Evolutionary conservation across 2,797 vertebrate species (phyloP).

Genomic region (Thamnophis elegans): DNA sequence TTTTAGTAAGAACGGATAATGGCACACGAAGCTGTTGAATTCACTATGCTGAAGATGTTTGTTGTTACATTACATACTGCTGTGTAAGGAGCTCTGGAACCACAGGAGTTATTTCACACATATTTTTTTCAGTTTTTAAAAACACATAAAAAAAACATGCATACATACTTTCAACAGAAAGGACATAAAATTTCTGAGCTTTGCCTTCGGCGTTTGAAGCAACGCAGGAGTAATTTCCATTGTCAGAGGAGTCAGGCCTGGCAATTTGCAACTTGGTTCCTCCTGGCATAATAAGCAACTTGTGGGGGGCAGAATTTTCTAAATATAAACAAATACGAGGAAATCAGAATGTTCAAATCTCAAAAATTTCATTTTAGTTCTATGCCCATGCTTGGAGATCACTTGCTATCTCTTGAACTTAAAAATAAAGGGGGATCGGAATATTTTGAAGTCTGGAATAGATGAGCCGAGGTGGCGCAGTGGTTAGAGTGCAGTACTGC

Average conservation of each 20-base stretch:
- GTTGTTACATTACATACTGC: background rate
- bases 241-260: constrained; percentile 82
- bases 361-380: background rate
- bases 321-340: constrained; percentile 45
- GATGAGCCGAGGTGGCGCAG: too few species aligned
- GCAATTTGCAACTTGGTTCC: constrained; percentile 91
- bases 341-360: background rate
- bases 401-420: background rate
- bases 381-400: background rate
- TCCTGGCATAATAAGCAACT: constrained; percentile 90
- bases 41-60: background rate
- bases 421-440: too few species aligned
- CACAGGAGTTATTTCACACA: background rate
- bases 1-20: background rate
- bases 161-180: constrained; percentile 86
- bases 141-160: background rate
- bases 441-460: too few species aligned
- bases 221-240: constrained; percentile 85
- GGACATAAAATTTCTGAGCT: constrained; percentile 84
- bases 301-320: constrained; percentile 87
- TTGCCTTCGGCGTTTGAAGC: constrained; percentile 90
- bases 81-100: background rate
- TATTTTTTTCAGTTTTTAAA: background rate
- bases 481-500: too few species aligned
- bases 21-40: background rate